These are phyloP conservation scores for Neoaliturus tenellus DNA, from an alignment of 2,888 invertebrate species.

Conservation along the genomic window DNA sequence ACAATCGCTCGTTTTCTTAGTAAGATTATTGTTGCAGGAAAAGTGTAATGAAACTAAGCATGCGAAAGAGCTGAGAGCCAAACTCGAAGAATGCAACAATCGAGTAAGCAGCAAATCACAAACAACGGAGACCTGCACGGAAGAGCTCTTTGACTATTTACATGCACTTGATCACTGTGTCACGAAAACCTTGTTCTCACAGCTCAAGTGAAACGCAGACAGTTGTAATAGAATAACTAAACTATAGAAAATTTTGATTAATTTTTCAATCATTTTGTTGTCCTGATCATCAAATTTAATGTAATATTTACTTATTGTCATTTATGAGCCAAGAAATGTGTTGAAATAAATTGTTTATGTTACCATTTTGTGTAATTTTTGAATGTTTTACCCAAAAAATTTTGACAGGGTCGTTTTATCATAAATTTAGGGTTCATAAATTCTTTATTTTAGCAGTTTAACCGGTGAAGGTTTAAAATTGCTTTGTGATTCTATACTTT, in stretches of 20 bases:
- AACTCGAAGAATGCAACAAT: conserved; percentile 89
- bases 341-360: conserved; percentile 25
- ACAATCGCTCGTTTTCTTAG: too few species aligned
- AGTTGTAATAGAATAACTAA: background rate
- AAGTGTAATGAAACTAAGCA: conserved; percentile 58
- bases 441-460: too few species aligned
- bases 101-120: conserved; percentile 90
- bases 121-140: conserved; percentile 93
- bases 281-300: background rate
- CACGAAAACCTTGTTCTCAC: conserved; percentile 82
- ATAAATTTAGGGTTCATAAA: too few species aligned
- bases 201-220: conserved; percentile 79
- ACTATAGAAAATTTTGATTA: background rate
- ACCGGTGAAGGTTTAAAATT: too few species aligned
- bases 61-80: conserved; percentile 75
- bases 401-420: too few species aligned
- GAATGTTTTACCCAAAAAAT: too few species aligned
- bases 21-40: conserved; percentile 55
- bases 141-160: conserved; percentile 95
- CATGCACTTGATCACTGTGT: conserved; percentile 96
- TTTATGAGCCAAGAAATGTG: background rate
- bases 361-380: background rate
- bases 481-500: too few species aligned
- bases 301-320: background rate
- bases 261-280: background rate